These are phyloP conservation scores for Spodoptera littoralis DNA, from an alignment of 2,888 invertebrate species.

Conservation along the genomic window DNA sequence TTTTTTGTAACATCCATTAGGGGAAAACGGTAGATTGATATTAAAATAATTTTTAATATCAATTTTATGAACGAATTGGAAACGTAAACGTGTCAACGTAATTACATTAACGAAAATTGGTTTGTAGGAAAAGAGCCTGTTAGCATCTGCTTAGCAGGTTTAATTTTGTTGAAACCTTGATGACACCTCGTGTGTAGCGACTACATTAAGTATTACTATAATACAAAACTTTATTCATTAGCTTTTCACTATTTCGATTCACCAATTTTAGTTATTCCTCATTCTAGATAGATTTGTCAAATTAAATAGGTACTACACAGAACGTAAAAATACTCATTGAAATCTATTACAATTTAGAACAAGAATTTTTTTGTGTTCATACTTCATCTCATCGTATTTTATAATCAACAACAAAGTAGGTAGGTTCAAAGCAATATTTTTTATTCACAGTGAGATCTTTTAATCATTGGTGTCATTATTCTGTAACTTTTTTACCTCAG, in stretches of 20 bases:
- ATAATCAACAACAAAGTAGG: not conserved
- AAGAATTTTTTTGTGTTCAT: not conserved
- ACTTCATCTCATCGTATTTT: slow-evolving; percentile 20
- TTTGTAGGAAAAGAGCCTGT: slow-evolving; percentile 10
- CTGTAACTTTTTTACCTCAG: slow-evolving; percentile 32
- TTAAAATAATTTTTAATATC: slow-evolving; percentile 33
- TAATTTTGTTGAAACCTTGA: no score
- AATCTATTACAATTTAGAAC: no score
- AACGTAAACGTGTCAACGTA: slow-evolving; percentile 29
- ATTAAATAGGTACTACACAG: no score
- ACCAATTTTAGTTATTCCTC: no score
- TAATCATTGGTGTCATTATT: slow-evolving; percentile 48
- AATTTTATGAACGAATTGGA: slow-evolving; percentile 26
- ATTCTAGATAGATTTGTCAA: no score
- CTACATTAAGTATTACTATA: no score
- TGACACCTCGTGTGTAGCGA: no score
- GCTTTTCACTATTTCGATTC: no score
- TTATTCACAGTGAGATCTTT: slow-evolving; percentile 34
- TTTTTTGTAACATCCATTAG: slow-evolving; percentile 43
- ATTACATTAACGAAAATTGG: slow-evolving; percentile 21
- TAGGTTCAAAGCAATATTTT: no score
- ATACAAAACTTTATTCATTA: no score
- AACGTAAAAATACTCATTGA: no score
- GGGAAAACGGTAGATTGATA: slow-evolving; percentile 27
- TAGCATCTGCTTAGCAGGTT: no score